Percentiles rank a stretch among this genome's conserved stretches.
These are phyloP conservation scores for Heliconius charithonia DNA, from an alignment of 2,888 invertebrate genomes.

Conservation along the genomic window DNA sequence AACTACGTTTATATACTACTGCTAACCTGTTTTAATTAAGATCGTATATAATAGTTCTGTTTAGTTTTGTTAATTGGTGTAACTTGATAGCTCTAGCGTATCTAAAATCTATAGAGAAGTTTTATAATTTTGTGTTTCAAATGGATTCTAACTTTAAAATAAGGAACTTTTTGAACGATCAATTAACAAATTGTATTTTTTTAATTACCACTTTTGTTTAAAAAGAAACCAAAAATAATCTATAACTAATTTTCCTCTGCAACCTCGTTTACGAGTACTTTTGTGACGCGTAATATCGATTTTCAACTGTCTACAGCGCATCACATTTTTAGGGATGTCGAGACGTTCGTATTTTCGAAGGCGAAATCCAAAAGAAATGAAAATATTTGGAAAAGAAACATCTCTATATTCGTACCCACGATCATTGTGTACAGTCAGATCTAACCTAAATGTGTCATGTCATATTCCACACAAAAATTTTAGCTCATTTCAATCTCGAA, in stretches of 20 bases:
- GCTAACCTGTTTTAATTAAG: slow-evolving; percentile 18
- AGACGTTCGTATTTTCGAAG: too few species aligned
- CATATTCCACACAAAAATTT: background rate
- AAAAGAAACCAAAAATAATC: background rate
- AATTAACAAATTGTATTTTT: too few species aligned
- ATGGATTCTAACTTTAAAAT: background rate
- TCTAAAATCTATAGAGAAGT: background rate
- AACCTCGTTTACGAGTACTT: background rate
- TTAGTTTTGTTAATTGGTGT: slow-evolving; percentile 13
- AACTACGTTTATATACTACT: too few species aligned
- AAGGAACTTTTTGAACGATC: background rate
- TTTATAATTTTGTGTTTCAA: background rate
- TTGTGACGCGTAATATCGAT: background rate
- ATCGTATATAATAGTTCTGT: background rate
- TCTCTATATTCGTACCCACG: too few species aligned
- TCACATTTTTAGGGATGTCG: background rate
- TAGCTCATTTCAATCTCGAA: too few species aligned
- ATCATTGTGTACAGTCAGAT: too few species aligned
- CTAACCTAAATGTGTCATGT: background rate
- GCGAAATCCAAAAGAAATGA: too few species aligned
- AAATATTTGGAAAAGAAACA: too few species aligned
- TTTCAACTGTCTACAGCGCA: background rate
- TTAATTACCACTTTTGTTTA: background rate
- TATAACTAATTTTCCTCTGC: background rate
- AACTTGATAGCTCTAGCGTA: background rate